These are phyloP conservation scores for Mythimna loreyi DNA, from an alignment of 2,888 invertebrate species.

Conservation along the genomic window DNA sequence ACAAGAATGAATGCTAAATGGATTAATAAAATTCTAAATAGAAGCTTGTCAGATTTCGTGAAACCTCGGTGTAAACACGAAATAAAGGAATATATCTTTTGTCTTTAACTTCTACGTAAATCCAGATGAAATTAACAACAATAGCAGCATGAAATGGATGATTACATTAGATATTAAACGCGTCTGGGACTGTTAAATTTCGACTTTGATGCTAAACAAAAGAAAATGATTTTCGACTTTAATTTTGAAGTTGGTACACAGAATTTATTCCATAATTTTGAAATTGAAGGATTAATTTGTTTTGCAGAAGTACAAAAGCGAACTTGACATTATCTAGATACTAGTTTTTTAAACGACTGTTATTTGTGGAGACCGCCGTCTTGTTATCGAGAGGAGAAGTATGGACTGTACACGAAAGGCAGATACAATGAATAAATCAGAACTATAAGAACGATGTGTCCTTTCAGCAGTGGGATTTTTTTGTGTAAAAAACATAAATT, in stretches of 20 bases:
- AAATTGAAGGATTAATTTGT: not conserved
- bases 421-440: too few relatives aligned
- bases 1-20: conserved; percentile 22
- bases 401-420: too few relatives aligned
- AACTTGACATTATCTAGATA: too few relatives aligned
- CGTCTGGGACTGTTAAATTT: conserved; percentile 34
- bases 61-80: conserved; percentile 15
- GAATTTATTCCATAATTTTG: not conserved
- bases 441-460: too few relatives aligned
- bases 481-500: too few relatives aligned
- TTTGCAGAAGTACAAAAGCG: not conserved
- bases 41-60: conserved; percentile 14
- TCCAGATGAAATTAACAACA: conserved; percentile 32
- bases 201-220: conserved; percentile 35
- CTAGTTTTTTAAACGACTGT: too few relatives aligned
- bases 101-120: conserved; percentile 29
- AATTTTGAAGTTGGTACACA: conserved; percentile 1
- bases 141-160: conserved; percentile 21
- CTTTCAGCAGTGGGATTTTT: too few relatives aligned
- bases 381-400: too few relatives aligned
- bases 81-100: conserved; percentile 29
- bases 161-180: conserved; percentile 40
- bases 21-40: conserved; percentile 34
- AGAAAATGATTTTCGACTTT: conserved; percentile 26
- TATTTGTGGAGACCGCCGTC: too few relatives aligned